A percentile compares a stretch with the other conserved stretches of the same genome.
These are phyloP conservation scores for Novumbra hubbsi DNA, from an alignment of 2,797 vertebrate genomes.

Conservation along the genomic window DNA sequence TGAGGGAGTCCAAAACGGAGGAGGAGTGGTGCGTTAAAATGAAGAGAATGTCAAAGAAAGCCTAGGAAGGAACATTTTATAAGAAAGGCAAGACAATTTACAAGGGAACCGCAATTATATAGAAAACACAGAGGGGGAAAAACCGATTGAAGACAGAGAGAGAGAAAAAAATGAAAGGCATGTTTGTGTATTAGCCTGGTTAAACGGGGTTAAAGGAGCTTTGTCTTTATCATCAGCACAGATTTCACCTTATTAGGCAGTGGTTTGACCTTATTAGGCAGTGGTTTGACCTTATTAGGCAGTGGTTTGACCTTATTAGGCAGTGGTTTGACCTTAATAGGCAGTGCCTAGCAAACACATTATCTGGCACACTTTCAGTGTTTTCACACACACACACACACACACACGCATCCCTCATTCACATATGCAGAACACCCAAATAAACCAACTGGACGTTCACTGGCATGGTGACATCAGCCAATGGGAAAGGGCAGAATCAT, in stretches of 20 bases:
- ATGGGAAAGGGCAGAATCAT: background rate
- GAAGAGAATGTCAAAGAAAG: background rate
- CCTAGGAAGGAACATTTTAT: too few relatives aligned
- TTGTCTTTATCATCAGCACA: background rate
- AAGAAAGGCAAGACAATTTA: background rate
- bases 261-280: background rate
- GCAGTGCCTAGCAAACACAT: background rate
- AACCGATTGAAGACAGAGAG: background rate
- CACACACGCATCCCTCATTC: background rate
- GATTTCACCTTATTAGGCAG: background rate
- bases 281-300: background rate
- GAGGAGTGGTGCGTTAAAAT: background rate
- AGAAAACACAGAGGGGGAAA: background rate
- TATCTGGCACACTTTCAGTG: background rate
- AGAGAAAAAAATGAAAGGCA: background rate
- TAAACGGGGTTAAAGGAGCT: background rate
- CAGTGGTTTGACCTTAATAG: background rate
- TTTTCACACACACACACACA: background rate
- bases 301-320: background rate
- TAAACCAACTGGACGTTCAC: background rate
- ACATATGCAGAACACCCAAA: background rate
- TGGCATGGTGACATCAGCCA: background rate
- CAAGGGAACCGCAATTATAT: background rate
- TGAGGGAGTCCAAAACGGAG: background rate
- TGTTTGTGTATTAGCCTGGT: background rate